Evolutionary conservation across 2,888 invertebrate genomes (phyloP).

Genomic region (Volucella inflata): DNA sequence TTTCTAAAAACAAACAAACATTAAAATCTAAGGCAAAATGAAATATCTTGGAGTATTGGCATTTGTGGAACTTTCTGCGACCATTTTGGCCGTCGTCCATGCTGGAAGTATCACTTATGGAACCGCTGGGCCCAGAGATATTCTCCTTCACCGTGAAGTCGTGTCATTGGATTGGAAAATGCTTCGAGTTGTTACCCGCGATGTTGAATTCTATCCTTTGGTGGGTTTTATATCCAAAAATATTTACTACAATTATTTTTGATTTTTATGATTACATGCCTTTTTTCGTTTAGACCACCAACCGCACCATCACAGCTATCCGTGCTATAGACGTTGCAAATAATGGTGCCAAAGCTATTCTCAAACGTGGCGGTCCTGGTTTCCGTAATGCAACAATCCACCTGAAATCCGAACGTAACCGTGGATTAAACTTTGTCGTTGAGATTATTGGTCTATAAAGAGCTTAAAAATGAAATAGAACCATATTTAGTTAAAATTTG

Average conservation of each 20-base stretch:
- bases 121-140: conserved; percentile 36
- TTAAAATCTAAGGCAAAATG: conserved; percentile 24
- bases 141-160: conserved; percentile 59
- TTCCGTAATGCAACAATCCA: conserved; percentile 79
- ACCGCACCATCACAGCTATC: conserved; percentile 51
- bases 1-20: neutral
- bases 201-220: conserved; percentile 59
- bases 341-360: conserved; percentile 81
- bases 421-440: conserved; percentile 82
- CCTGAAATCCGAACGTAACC: conserved; percentile 82
- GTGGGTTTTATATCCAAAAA: conserved; percentile 11
- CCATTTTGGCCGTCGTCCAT: conserved; percentile 52
- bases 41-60: conserved; percentile 55
- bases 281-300: conserved; percentile 48
- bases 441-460: conserved; percentile 79
- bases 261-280: neutral
- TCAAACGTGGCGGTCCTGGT: conserved; percentile 82
- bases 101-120: conserved; percentile 49
- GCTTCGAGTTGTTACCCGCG: conserved; percentile 60
- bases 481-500: too few relatives aligned
- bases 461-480: neutral
- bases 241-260: too few relatives aligned
- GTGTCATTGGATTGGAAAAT: conserved; percentile 60
- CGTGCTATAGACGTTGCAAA: conserved; percentile 40
- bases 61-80: conserved; percentile 47